Evolutionary conservation across 2,888 invertebrate genomes (phyloP), one percentile per base, ranked within the genome.

Genomic region (Andrena praecox): DNA sequence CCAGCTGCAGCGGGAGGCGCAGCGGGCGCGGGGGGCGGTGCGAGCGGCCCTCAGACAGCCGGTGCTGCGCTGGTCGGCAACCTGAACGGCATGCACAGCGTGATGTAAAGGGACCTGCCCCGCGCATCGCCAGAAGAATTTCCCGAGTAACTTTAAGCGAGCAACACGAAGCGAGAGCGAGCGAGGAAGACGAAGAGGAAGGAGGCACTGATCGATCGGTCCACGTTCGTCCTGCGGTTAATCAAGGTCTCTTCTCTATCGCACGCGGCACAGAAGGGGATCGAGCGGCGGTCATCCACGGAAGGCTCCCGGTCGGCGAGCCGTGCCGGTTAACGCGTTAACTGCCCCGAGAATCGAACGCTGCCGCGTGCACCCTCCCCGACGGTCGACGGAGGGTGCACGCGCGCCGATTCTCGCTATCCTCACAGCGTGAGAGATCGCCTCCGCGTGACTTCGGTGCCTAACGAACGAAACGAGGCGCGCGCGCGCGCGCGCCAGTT

Each of bases 41-140:
- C 70, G 3, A 62, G 59, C 59, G 77, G 72, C 7, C 5, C 88
- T 2, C 80, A 87, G 7, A 74, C 86, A 12, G 64, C 87, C 2
- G 74, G 59, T 2, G 85, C 88, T n/a, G 89, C 91, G 70, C 70
- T 89, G 48, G 85, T 91, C 69, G 87, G 88, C 66, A 80, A 82
- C 2, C 10, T 82, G 29, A 64, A 88, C 27, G 77, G 67, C 54
- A 75, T 68, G 12, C 80, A 63, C 59, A 78, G 72, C 78, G 68
- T 80, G n/a, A 78, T 80, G 80, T 80, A 80, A 80, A 12, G 10
- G 35, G 56, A 56, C 12, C 6, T 20, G 10, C 62, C 56, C 77
- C 64, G 59, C 50, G 48, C 72, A 79, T 42, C 71, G 70, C 78
- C 56, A 72, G 71, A 54, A 72, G 77, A 67, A 27, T 72, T 77